Evolutionary conservation across 2,888 invertebrate genomes (phyloP).

Genomic region (Octonoba sinensis): DNA sequence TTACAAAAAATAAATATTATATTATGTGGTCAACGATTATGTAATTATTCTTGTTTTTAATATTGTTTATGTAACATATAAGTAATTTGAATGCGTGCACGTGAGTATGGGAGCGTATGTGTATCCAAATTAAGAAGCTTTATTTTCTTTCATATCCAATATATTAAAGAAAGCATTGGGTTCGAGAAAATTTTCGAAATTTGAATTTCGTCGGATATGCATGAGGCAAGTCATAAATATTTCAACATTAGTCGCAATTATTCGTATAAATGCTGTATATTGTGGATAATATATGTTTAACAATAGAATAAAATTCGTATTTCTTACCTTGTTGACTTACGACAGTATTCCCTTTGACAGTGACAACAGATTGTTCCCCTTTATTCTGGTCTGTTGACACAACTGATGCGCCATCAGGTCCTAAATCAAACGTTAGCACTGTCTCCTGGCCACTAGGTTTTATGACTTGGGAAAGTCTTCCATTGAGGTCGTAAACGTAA

Average conservation of each 20-base stretch:
- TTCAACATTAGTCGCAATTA: not conserved
- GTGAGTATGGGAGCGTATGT: no score
- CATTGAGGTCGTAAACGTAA: slow-evolving; percentile 95
- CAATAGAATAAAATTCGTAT: not conserved
- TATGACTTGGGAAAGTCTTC: slow-evolving; percentile 88
- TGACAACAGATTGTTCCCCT: slow-evolving; percentile 75
- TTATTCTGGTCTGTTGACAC: slow-evolving; percentile 62
- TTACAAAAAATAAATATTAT: no score
- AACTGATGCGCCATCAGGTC: slow-evolving; percentile 89
- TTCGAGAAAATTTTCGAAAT: no score
- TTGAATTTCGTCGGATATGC: no score
- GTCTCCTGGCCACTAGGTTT: slow-evolving; percentile 96
- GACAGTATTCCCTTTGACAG: slow-evolving; percentile 87
- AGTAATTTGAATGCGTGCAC: no score
- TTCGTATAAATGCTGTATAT: not conserved
- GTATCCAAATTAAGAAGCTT: no score
- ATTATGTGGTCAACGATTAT: no score
- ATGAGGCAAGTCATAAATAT: no score
- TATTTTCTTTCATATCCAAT: no score
- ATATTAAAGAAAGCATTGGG: no score
- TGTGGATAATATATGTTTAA: not conserved
- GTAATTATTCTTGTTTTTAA: no score
- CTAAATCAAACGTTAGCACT: slow-evolving; percentile 86
- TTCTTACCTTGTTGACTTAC: slow-evolving; percentile 79
- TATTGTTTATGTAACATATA: no score